phyloP scores from a whole-genome alignment of 2,797 vertebrate species.

The Enteromius radiatus region DNA sequence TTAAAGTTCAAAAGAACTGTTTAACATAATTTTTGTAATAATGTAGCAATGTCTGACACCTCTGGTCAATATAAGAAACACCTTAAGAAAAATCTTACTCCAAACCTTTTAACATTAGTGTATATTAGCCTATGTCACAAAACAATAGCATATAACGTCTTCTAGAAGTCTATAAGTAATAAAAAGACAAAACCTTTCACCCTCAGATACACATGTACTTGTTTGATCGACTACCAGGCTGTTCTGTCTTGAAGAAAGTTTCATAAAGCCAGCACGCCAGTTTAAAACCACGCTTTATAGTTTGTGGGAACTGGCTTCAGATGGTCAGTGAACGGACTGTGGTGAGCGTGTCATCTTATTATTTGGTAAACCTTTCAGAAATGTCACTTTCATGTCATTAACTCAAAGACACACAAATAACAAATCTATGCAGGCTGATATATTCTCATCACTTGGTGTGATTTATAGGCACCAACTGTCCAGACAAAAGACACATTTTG shows the following conservation, averaged over 20 bases:
- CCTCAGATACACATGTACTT: neutral
- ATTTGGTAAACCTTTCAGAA: conserved; percentile 13
- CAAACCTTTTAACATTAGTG: neutral
- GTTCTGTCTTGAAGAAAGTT: neutral
- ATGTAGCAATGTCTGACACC: neutral
- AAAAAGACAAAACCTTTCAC: neutral
- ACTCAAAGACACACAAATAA: conserved; percentile 29
- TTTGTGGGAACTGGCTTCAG: neutral
- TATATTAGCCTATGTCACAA: neutral
- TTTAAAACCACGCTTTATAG: neutral
- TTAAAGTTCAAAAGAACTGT: neutral
- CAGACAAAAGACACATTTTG: conserved; percentile 23
- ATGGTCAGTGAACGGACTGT: neutral
- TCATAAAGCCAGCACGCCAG: neutral
- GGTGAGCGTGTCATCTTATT: neutral
- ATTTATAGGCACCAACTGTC: conserved; percentile 27
- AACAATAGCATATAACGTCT: neutral
- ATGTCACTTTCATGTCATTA: neutral
- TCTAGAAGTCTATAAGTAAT: neutral
- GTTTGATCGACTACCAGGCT: neutral
- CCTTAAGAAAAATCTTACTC: too few species aligned
- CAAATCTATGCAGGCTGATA: conserved; percentile 21
- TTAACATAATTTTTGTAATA: neutral
- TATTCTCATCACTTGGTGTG: conserved; percentile 32
- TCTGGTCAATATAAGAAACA: neutral